Evolutionary conservation across 2,113 vertebrate species (phyloP).

Genomic region (Stomatorhinus ivindoensis): DNA sequence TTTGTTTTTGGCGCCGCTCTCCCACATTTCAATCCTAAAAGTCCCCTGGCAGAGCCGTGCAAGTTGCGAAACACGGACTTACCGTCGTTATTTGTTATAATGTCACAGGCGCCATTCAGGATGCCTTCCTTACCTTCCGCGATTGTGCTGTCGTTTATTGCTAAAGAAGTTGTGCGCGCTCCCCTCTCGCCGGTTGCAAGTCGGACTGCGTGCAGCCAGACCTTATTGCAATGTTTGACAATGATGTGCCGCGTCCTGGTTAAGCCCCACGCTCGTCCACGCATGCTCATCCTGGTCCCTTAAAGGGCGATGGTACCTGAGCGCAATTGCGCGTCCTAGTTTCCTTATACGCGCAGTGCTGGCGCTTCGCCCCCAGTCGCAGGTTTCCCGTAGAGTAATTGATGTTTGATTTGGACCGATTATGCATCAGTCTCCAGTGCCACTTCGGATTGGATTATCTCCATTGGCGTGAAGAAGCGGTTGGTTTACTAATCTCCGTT

Average conservation of each 20-base stretch:
- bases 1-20: constrained; percentile 10
- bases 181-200: constrained; percentile 13
- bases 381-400: neutral
- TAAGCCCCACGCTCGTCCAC: constrained; percentile 19
- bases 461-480: neutral
- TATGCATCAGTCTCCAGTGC: neutral
- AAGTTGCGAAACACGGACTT: neutral
- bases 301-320: constrained; percentile 32
- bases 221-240: constrained; percentile 22
- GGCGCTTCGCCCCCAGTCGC: neutral
- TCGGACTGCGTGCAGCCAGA: neutral
- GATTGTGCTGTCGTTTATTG: neutral
- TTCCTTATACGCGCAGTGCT: neutral
- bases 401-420: neutral
- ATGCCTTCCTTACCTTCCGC: neutral
- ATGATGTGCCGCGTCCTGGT: constrained; percentile 24
- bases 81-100: neutral
- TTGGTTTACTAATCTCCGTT: neutral
- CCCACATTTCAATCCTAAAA: neutral
- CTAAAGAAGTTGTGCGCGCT: neutral
- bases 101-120: neutral
- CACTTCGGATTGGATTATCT: neutral
- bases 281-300: constrained; percentile 33
- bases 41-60: neutral
- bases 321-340: constrained; percentile 24